These are phyloP conservation scores for Oscheius sp. DNA, from an alignment of 2,888 invertebrate genomes.

Conservation along the genomic window DNA sequence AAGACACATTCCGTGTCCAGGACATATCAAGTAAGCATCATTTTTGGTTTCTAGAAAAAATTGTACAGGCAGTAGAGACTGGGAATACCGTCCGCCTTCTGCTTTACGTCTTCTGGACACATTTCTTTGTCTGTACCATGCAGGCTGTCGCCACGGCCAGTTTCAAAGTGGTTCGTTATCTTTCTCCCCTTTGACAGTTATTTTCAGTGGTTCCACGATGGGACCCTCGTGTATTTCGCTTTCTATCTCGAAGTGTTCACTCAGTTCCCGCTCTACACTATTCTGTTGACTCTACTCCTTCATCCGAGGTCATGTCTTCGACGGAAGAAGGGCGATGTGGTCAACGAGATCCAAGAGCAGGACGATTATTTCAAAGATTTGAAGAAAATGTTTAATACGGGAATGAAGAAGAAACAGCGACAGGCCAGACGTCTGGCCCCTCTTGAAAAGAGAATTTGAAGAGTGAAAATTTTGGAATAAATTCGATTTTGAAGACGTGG, in stretches of 20 bases:
- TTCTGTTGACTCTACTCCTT: conserved; percentile 12
- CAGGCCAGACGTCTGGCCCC: not conserved
- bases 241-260: conserved; percentile 22
- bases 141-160: conserved; percentile 15
- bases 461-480: not conserved
- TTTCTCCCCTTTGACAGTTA: not conserved
- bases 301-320: conserved; percentile 21
- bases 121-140: conserved; percentile 21
- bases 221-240: conserved; percentile 1
- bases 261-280: conserved; percentile 26
- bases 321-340: conserved; percentile 7
- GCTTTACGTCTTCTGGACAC: conserved; percentile 23
- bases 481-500: not conserved
- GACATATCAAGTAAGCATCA: conserved; percentile 4
- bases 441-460: not conserved
- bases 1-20: conserved; percentile 11
- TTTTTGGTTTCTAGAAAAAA: not conserved
- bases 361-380: conserved; percentile 30
- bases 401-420: not conserved
- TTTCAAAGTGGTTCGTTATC: conserved; percentile 12
- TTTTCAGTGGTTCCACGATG: conserved; percentile 23
- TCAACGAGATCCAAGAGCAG: conserved; percentile 14
- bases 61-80: conserved; percentile 17
- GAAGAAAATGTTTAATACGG: conserved; percentile 16
- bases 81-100: conserved; percentile 6